A percentile compares a stretch with the other conserved stretches of the same genome.
phyloP scores from a whole-genome alignment of 2,797 vertebrate species.

The Rachycentron canadum region DNA sequence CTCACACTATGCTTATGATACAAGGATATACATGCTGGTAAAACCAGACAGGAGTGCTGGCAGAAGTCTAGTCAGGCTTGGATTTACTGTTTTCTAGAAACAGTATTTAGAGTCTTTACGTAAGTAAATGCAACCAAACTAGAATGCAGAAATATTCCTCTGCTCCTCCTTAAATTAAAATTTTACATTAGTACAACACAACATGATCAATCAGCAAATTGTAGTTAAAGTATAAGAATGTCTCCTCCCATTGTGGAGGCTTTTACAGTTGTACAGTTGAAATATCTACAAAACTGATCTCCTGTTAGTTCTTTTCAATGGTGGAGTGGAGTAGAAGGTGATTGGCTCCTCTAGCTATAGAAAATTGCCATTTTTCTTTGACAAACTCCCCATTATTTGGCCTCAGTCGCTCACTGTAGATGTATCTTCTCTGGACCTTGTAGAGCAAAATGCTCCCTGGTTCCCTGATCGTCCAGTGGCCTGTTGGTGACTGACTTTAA shows the following conservation, averaged over 20 bases:
- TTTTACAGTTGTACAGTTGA: background rate
- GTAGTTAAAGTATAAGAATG: background rate
- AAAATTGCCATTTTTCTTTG: too few species aligned
- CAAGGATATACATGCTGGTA: background rate
- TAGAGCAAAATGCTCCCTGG: background rate
- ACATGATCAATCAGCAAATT: background rate
- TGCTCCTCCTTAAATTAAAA: background rate
- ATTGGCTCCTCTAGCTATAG: too few species aligned
- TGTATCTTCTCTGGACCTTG: background rate
- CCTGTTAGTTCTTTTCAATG: too few species aligned
- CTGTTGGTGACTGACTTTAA: too few species aligned
- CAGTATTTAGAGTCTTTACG: background rate
- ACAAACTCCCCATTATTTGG: background rate
- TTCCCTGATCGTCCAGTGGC: background rate
- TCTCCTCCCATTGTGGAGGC: background rate
- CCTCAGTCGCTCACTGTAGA: background rate
- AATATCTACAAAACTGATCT: too few species aligned
- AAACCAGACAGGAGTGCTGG: background rate
- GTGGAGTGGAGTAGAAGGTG: background rate
- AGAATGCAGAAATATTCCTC: background rate
- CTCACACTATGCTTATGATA: conserved; percentile 30
- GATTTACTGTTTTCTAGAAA: background rate
- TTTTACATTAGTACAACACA: background rate
- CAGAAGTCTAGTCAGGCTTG: background rate
- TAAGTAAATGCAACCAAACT: background rate